Evolutionary conservation across 2,797 vertebrate species (phyloP).

Genomic region (Micropoecilia bifurca): DNA sequence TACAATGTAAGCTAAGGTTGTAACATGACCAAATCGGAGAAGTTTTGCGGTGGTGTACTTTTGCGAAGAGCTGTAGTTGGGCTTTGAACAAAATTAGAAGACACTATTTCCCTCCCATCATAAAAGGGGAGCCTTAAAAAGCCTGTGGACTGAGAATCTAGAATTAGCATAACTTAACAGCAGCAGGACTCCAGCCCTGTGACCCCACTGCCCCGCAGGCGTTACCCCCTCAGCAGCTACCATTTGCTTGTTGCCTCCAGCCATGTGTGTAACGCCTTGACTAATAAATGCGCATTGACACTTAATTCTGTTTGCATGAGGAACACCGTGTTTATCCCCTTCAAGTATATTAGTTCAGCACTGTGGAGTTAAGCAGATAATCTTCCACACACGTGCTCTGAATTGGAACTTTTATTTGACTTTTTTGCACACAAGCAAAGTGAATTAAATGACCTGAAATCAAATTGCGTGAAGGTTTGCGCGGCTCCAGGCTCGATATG

Average conservation of each 20-base stretch:
- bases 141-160: background rate
- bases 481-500: background rate
- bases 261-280: slow-evolving; percentile 1
- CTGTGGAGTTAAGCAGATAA: slow-evolving; percentile 27
- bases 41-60: background rate
- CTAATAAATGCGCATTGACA: slow-evolving; percentile 12
- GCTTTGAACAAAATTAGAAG: slow-evolving; percentile 24
- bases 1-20: background rate
- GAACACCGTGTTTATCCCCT: slow-evolving; percentile 27
- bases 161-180: slow-evolving; percentile 42
- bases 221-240: slow-evolving; percentile 10
- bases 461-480: background rate
- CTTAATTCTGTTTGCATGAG: slow-evolving; percentile 42
- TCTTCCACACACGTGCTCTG: slow-evolving; percentile 2
- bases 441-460: slow-evolving; percentile 3
- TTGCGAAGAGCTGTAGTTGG: background rate
- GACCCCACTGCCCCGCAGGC: slow-evolving; percentile 2
- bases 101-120: background rate
- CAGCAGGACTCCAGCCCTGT: slow-evolving; percentile 23
- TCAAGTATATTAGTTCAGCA: slow-evolving; percentile 28
- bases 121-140: background rate
- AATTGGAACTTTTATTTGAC: slow-evolving; percentile 12
- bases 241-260: background rate
- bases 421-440: slow-evolving; percentile 6
- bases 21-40: background rate